Evolutionary conservation across 2,797 vertebrate genomes (phyloP), one percentile per base, ranked within the genome.

Genomic region (Kryptopterus vitreolus): DNA sequence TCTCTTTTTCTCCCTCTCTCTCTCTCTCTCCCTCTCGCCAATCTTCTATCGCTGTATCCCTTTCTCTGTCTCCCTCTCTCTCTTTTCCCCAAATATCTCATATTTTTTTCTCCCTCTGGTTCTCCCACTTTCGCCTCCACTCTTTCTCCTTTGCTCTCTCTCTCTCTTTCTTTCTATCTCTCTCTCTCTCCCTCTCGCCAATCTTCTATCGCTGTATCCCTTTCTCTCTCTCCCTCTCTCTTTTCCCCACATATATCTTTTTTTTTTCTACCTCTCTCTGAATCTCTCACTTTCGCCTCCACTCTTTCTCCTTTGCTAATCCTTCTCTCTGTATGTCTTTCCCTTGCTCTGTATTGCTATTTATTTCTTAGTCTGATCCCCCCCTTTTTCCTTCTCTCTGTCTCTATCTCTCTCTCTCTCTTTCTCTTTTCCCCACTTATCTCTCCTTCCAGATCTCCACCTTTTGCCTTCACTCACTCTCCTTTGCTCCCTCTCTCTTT

Each of bases 401-500:
- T 73, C 31, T 48, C 6, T 50, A 3, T 6, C 8, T 68, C 4
- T 1, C 0, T 11, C n/a, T 69, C 13, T 48, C 0, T 16, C 18
- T 31, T 0, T 68, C n/a, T 68, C 0, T 52, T 1, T 22, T 3
- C 5, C 3, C 13, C 3, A 5, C 16, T 52, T 69, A 0, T 50
- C 24, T 50, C 26, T 46, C 22, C 4, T n/a, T n/a, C n/a, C n/a
- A n/a, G n/a, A n/a, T n/a, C n/a, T n/a, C n/a, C n/a, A n/a, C n/a
- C n/a, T n/a, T n/a, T n/a, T n/a, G n/a, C 8, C 7, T 31, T 33
- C 26, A 24, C 48, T 52, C 26, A 13, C 46, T 26, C 16, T 31
- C 29, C n/a, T 53, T 62, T 16, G 16, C 29, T 52, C 3, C 22
- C 55, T 79, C 83, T 85, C 82, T 83, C 80, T 8, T 53, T 62